Evolutionary conservation across 2,888 invertebrate genomes (phyloP).

Genomic region (Phragmatobia fuliginosa): DNA sequence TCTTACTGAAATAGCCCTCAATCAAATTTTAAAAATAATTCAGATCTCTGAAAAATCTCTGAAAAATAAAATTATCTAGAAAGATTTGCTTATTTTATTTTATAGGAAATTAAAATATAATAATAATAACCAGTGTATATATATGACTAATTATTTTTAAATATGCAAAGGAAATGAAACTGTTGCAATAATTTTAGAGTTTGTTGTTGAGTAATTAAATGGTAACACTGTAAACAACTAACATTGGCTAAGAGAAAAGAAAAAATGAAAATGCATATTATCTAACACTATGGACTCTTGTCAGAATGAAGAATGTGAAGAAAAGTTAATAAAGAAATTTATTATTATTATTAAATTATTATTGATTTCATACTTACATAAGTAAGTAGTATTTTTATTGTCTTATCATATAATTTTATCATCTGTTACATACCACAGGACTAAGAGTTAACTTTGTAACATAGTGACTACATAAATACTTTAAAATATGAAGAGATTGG

Average conservation of each 20-base stretch:
- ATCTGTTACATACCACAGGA: neutral
- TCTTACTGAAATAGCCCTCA: neutral
- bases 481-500: neutral
- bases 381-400: conserved; percentile 38
- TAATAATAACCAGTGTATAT: conserved; percentile 13
- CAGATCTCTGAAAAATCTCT: too few species aligned
- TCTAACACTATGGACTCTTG: too few species aligned
- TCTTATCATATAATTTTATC: conserved; percentile 13
- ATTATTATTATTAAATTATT: too few species aligned
- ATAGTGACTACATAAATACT: conserved; percentile 8
- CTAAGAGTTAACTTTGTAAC: neutral
- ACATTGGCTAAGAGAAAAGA: too few species aligned
- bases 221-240: too few species aligned
- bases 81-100: neutral
- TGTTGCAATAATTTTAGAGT: conserved; percentile 46
- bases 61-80: neutral
- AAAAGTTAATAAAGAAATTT: too few species aligned
- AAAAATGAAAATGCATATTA: too few species aligned
- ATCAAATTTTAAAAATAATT: conserved; percentile 3
- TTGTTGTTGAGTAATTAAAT: conserved; percentile 48
- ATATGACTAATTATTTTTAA: conserved; percentile 28
- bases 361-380: conserved; percentile 40
- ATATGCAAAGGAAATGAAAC: conserved; percentile 31
- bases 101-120: neutral
- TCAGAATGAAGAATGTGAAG: too few species aligned